phyloP scores from a whole-genome alignment of 2,113 vertebrate genomes.

The Barnardius zonarius region DNA sequence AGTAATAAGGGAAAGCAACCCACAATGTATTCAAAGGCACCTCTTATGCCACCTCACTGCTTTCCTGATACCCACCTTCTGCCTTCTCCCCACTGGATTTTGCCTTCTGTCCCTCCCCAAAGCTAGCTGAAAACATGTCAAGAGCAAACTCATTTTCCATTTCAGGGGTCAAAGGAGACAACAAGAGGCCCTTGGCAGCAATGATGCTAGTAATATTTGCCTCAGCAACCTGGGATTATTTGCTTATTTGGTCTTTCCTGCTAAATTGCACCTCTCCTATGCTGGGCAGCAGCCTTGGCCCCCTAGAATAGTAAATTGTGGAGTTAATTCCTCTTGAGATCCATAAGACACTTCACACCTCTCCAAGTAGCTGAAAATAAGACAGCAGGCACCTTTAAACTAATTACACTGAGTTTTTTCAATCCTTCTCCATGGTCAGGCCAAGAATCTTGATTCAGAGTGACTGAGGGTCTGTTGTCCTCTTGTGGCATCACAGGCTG shows the following conservation, averaged over 20 bases:
- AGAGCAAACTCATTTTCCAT: background rate
- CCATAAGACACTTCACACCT: constrained; percentile 20
- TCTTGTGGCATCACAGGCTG: background rate
- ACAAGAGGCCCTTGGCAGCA: background rate
- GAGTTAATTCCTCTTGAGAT: constrained; percentile 27
- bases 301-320: background rate
- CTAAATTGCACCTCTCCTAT: background rate
- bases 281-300: background rate
- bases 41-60: background rate
- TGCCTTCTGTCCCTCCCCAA: background rate
- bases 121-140: background rate
- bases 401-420: constrained; percentile 2
- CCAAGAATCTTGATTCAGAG: background rate
- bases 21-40: background rate
- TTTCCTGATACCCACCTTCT: background rate
- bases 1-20: background rate
- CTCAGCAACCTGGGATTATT: background rate
- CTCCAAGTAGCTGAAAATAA: constrained; percentile 25
- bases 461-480: background rate
- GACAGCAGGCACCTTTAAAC: background rate
- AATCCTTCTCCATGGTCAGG: background rate
- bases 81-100: background rate
- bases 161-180: background rate
- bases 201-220: background rate
- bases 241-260: constrained; percentile 2